Evolutionary conservation across 1,140 invertebrate species (phyloP).

Genomic region (Calycopis cecrops): DNA sequence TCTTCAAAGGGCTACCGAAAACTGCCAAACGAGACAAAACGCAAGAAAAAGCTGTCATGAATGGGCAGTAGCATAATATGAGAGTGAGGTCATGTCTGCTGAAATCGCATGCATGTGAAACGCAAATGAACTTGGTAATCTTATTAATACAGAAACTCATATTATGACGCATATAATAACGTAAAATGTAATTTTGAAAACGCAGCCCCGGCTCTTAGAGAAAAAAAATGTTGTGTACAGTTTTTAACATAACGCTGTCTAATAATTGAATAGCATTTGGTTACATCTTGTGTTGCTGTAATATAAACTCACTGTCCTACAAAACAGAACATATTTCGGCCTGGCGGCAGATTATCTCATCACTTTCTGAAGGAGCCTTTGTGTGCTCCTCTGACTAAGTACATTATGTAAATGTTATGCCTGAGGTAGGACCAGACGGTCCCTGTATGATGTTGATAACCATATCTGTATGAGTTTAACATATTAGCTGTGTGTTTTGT

Average conservation of each 20-base stretch:
- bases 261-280: slow-evolving; percentile 8
- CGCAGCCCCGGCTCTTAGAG: no score
- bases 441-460: not conserved
- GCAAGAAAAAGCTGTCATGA: no score
- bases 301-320: not conserved
- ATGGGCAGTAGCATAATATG: no score
- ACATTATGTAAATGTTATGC: slow-evolving; percentile 9
- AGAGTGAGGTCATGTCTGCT: no score
- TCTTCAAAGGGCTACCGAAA: no score
- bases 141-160: no score
- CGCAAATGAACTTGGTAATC: no score
- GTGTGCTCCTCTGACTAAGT: slow-evolving; percentile 2
- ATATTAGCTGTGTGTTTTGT: not conserved
- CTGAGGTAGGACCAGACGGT: slow-evolving; percentile 2
- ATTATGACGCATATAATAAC: not conserved
- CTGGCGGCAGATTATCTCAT: not conserved
- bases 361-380: slow-evolving; percentile 7
- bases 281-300: not conserved
- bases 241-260: slow-evolving; percentile 5
- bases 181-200: not conserved
- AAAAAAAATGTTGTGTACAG: not conserved
- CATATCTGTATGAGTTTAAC: slow-evolving; percentile 1
- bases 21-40: no score
- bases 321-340: not conserved
- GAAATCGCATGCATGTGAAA: no score